Conservation (phyloP, 2,797 vertebrate genomes). For the Chloroceryle inda region DNA sequence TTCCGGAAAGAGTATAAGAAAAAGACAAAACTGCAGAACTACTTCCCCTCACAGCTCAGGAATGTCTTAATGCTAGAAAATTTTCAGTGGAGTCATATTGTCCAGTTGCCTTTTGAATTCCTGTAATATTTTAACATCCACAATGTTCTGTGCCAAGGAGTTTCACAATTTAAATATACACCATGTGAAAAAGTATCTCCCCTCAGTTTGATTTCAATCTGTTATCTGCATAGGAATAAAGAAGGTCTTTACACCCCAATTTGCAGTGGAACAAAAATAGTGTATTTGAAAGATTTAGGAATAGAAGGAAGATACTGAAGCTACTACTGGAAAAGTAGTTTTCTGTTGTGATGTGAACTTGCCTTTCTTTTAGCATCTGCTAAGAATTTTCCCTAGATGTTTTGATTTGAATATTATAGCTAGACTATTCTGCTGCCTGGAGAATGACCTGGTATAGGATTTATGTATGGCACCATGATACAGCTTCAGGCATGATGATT, state of each 20-base stretch:
- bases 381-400: not conserved
- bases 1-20: not conserved
- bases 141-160: not conserved
- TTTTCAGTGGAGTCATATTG: not conserved
- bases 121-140: not conserved
- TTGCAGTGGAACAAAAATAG: not conserved
- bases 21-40: not conserved
- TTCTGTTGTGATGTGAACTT: not conserved
- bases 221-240: not conserved
- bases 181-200: not conserved
- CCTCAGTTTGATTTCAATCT: slow-evolving; percentile 12
- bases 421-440: not conserved
- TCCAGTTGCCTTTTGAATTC: not conserved
- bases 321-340: not conserved
- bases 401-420: not conserved
- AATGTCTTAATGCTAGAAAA: not conserved
- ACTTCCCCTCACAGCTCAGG: not conserved
- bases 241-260: not conserved
- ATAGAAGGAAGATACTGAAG: not conserved
- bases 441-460: not conserved
- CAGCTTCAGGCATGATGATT: not conserved
- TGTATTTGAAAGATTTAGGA: not conserved
- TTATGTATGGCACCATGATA: not conserved
- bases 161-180: not conserved
- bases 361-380: not conserved